Evolutionary conservation across 2,113 vertebrate species (phyloP), one percentile per base, ranked within the genome.

Genomic region (Eonycteris spelaea): DNA sequence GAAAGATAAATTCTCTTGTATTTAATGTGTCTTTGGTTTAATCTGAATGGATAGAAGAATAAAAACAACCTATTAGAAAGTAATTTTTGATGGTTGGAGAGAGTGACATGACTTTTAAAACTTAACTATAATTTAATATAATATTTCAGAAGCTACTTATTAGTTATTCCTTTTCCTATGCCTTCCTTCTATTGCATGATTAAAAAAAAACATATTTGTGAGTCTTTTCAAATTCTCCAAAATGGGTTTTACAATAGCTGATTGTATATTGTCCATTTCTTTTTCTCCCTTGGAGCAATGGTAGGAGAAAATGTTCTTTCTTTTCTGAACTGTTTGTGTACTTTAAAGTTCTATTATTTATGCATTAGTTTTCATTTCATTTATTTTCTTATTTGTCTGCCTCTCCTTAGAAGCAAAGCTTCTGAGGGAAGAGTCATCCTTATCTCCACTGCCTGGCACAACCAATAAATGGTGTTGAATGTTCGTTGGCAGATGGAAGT

Each of bases 1-100:
- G 19, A 48, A 95, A 95, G 96, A 96, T 88, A 96, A 96, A 86
- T 92, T 45, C 90, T 90, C 61, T 92, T 89, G 15, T 95, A 87
- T 91, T 96, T 96, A 96, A 67, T 79, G 33, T 88, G 70, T 85
- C 55, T 75, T 97, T 93, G 71, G 70, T 89, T 84, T 96, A 86
- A 85, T 88, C 53, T 73, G 43, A 59, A 57, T 96, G 61, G 93
- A 82, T 89, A 85, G 38, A 93, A 94, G 68, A 83, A 68, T 83
- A 71, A 93, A 89, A 93, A 83, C 30, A 96, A 63, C 26, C 19
- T 61, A 86, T 96, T 97, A 95, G 51, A 79, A 97, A 90, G 38
- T 84, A 63, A 90, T 93, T 94, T 94, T 79, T 93, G 68, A 96
- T 80, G 68, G 6, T 91, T 90, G 63, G 30, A 82, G 51, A 83